Conservation (phyloP, 92 coral and sea anemone species). For the Heliopora coerulea region DNA sequence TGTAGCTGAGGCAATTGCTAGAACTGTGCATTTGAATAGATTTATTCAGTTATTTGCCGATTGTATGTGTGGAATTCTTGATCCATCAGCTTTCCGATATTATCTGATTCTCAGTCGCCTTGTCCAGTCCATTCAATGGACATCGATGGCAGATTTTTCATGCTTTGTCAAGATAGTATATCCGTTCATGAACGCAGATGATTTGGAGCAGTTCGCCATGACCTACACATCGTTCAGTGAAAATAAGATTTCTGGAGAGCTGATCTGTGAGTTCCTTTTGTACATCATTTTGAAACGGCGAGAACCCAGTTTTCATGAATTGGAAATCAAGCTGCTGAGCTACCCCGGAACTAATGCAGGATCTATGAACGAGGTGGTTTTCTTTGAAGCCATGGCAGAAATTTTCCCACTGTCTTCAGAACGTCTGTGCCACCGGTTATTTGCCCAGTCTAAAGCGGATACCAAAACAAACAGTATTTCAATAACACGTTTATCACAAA, state of each 20-base stretch:
- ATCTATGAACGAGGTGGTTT: slow-evolving; percentile 92
- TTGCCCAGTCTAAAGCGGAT: slow-evolving; percentile 77
- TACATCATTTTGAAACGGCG: slow-evolving; percentile 92
- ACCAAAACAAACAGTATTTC: slow-evolving; percentile 59
- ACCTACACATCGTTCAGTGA: slow-evolving; percentile 96
- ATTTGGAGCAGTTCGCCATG: slow-evolving; percentile 96
- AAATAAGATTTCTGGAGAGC: slow-evolving; percentile 80
- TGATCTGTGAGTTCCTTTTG: slow-evolving; percentile 80
- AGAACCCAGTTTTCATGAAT: slow-evolving; percentile 91
- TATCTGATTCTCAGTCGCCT: slow-evolving; percentile 75
- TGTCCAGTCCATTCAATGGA: slow-evolving; percentile 81
- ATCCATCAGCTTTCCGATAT: slow-evolving; percentile 86
- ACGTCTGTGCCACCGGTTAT: slow-evolving; percentile 78
- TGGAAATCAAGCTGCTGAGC: slow-evolving; percentile 78
- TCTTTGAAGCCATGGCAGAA: slow-evolving; percentile 92
- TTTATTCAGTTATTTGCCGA: slow-evolving; percentile 85
- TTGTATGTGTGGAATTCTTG: slow-evolving; percentile 87
- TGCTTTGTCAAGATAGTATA: slow-evolving; percentile 74
- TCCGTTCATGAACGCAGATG: slow-evolving; percentile 97
- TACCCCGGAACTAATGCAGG: slow-evolving; percentile 75
- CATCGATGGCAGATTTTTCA: slow-evolving; percentile 72
- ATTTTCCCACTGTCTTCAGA: slow-evolving; percentile 94
- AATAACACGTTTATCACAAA: slow-evolving; percentile 84
- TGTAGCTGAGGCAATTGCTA: slow-evolving; percentile 74
- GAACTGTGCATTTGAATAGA: slow-evolving; percentile 62